Evolutionary conservation across 1,140 invertebrate genomes (phyloP).

Genomic region (Holcopasites calliopsidis): DNA sequence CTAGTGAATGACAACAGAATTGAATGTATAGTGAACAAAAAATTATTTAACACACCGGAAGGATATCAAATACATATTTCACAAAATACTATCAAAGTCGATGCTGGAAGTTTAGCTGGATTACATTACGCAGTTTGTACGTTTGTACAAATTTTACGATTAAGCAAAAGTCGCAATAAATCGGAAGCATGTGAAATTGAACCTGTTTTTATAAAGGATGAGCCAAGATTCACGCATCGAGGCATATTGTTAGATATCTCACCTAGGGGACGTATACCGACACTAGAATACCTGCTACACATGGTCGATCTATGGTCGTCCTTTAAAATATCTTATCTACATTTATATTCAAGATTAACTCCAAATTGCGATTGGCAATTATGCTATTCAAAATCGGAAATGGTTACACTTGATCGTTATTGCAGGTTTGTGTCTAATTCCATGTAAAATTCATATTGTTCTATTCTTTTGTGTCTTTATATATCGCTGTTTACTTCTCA

Average conservation of each 20-base stretch:
- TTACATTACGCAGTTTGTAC: slow-evolving; percentile 84
- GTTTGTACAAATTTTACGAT: slow-evolving; percentile 82
- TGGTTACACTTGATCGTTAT: slow-evolving; percentile 84
- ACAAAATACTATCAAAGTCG: slow-evolving; percentile 81
- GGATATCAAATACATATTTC: slow-evolving; percentile 80
- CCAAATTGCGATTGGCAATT: slow-evolving; percentile 80
- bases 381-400: slow-evolving; percentile 81
- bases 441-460: not conserved
- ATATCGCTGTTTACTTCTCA: not conserved
- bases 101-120: slow-evolving; percentile 81
- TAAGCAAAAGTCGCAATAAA: slow-evolving; percentile 74
- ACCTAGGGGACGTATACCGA: slow-evolving; percentile 82
- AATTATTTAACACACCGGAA: slow-evolving; percentile 75
- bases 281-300: slow-evolving; percentile 82
- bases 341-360: slow-evolving; percentile 80
- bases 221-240: slow-evolving; percentile 82
- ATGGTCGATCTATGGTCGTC: slow-evolving; percentile 82
- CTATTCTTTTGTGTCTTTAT: slow-evolving; percentile 13
- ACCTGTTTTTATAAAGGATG: slow-evolving; percentile 83
- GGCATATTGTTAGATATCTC: slow-evolving; percentile 84
- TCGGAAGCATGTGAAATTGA: slow-evolving; percentile 71
- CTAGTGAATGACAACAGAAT: slow-evolving; percentile 73
- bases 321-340: slow-evolving; percentile 84
- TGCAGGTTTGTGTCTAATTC: slow-evolving; percentile 79
- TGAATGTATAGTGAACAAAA: slow-evolving; percentile 78